Percentiles rank a stretch among this genome's conserved stretches.
Conservation (phyloP, 1,140 invertebrate species). For the Scylla paramamosain region DNA sequence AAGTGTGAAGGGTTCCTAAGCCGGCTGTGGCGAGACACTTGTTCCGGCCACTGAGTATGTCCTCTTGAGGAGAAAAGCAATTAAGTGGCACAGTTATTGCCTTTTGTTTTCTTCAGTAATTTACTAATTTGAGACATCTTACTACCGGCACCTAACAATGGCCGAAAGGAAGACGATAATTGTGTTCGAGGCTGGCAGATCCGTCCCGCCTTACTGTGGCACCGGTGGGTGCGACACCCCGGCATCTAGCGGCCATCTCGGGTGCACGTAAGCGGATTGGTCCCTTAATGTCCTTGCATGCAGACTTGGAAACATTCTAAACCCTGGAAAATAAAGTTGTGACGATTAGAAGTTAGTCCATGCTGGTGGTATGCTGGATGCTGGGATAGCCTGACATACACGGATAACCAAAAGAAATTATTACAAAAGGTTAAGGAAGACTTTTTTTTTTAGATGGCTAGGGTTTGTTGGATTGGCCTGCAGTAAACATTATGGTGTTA, state of each 20-base stretch:
- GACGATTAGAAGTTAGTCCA: too few species aligned
- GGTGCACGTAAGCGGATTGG: too few species aligned
- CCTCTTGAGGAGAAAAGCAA: neutral
- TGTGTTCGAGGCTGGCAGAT: neutral
- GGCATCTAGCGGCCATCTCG: neutral
- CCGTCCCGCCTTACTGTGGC: neutral
- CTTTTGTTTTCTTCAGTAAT: neutral
- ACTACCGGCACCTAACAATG: neutral
- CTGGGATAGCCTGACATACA: too few species aligned
- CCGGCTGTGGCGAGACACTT: neutral
- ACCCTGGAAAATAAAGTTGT: too few species aligned
- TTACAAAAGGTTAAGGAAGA: too few species aligned
- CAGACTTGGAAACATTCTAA: too few species aligned
- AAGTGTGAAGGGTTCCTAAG: neutral
- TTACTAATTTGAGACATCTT: neutral
- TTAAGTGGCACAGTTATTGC: slow-evolving; percentile 1
- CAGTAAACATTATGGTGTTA: too few species aligned
- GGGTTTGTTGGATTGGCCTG: too few species aligned
- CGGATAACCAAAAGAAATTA: too few species aligned
- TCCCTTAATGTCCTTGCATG: too few species aligned
- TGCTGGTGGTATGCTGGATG: too few species aligned
- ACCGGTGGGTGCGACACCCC: neutral
- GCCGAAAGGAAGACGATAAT: neutral
- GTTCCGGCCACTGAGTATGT: neutral
- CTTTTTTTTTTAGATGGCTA: too few species aligned